These are phyloP conservation scores for Limnephilus rhombicus DNA, from an alignment of 2,888 invertebrate species.

Conservation along the genomic window DNA sequence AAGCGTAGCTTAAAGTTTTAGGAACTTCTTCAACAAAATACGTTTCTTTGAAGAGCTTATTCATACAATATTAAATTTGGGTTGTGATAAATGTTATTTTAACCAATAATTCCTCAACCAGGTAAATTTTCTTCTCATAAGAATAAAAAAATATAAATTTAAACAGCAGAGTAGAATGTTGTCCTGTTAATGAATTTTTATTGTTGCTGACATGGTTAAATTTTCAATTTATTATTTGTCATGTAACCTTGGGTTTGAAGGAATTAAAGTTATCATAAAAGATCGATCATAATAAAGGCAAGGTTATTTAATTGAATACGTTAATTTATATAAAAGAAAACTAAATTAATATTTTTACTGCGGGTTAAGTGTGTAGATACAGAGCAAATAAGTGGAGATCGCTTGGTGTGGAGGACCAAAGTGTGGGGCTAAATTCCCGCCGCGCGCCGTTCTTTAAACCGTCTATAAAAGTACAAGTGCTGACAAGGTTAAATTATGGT, in stretches of 20 bases:
- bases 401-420: constrained; percentile 43
- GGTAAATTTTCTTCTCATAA: background rate
- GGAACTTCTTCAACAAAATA: background rate
- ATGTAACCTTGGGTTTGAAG: too few relatives aligned
- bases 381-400: background rate
- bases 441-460: constrained; percentile 64
- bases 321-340: background rate
- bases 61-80: background rate
- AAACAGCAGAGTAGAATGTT: background rate
- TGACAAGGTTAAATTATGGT: constrained; percentile 67
- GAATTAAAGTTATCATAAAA: background rate
- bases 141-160: background rate
- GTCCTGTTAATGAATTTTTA: background rate
- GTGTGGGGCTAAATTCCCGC: constrained; percentile 49
- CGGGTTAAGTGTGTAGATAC: background rate
- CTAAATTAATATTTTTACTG: background rate
- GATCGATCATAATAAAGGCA: background rate
- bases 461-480: constrained; percentile 66
- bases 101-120: background rate
- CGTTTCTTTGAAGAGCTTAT: background rate
- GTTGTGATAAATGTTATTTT: background rate
- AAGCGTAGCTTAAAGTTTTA: background rate
- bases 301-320: background rate
- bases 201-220: too few relatives aligned
- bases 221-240: too few relatives aligned